These are phyloP conservation scores for Chaetops frenatus DNA, from an alignment of 2,113 vertebrate species.

Conservation along the genomic window DNA sequence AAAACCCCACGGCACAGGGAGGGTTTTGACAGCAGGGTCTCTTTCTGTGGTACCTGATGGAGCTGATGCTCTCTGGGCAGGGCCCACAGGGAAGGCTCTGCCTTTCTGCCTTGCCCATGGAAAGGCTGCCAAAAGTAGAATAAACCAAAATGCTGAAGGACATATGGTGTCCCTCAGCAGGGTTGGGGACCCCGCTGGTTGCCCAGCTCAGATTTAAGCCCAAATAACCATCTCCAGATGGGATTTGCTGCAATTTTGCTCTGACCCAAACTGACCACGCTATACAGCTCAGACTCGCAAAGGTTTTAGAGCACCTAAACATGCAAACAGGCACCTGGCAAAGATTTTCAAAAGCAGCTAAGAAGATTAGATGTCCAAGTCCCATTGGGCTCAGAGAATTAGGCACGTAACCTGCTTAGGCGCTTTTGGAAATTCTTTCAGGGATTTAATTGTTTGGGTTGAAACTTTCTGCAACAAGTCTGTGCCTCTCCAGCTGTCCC, in stretches of 20 bases:
- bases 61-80: not conserved
- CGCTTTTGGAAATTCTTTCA: slow-evolving; percentile 10
- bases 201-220: not conserved
- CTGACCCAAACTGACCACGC: slow-evolving; percentile 23
- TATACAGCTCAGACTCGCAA: not conserved
- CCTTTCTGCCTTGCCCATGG: not conserved
- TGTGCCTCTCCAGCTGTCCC: not conserved
- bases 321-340: slow-evolving; percentile 24
- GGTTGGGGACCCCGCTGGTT: not conserved
- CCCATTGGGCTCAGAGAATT: slow-evolving; percentile 16
- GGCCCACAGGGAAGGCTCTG: not conserved
- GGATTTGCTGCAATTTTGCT: slow-evolving; percentile 19
- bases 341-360: slow-evolving; percentile 47
- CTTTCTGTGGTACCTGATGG: not conserved
- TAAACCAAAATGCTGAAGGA: not conserved
- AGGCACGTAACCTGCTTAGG: slow-evolving; percentile 36
- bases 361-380: slow-evolving; percentile 30
- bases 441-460: slow-evolving; percentile 29
- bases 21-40: not conserved
- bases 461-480: not conserved
- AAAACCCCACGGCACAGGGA: not conserved
- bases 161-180: not conserved
- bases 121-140: not conserved
- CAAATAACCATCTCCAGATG: slow-evolving; percentile 12
- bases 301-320: slow-evolving; percentile 18